phyloP scores from a whole-genome alignment of 2,113 vertebrate genomes.

The Isichthys henryi region DNA sequence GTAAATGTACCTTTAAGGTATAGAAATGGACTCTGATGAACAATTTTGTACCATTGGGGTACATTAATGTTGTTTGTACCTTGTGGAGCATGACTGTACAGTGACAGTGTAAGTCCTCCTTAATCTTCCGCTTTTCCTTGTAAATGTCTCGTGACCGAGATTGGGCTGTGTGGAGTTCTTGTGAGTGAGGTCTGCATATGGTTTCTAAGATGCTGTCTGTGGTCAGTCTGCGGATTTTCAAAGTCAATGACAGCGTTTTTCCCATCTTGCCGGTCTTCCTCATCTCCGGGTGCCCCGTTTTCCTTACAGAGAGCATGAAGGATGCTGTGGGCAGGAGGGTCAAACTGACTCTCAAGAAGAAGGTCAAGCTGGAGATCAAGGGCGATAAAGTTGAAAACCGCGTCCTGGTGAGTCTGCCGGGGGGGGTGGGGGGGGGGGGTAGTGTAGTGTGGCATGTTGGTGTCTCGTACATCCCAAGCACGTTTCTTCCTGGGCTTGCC shows the following conservation, averaged over 20 bases:
- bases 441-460: not conserved
- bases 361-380: slow-evolving; percentile 89
- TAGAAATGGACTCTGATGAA: not conserved
- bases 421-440: slow-evolving; percentile 1
- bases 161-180: not conserved
- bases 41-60: not conserved
- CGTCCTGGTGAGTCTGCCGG: slow-evolving; percentile 77
- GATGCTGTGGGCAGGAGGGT: slow-evolving; percentile 92
- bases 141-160: not conserved
- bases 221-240: not conserved
- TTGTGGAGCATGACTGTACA: not conserved
- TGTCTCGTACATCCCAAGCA: not conserved
- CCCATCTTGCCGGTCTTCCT: not conserved
- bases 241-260: not conserved
- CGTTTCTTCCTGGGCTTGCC: not conserved
- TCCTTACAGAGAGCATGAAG: slow-evolving; percentile 63
- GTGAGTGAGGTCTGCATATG: not conserved
- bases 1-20: not conserved
- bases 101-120: not conserved
- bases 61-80: not conserved
- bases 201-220: not conserved
- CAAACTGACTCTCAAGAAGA: slow-evolving; percentile 84
- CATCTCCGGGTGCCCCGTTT: not conserved
- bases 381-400: slow-evolving; percentile 91
- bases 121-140: not conserved